These are phyloP conservation scores for Diogma glabrata DNA, from an alignment of 2,888 invertebrate species.

Conservation along the genomic window DNA sequence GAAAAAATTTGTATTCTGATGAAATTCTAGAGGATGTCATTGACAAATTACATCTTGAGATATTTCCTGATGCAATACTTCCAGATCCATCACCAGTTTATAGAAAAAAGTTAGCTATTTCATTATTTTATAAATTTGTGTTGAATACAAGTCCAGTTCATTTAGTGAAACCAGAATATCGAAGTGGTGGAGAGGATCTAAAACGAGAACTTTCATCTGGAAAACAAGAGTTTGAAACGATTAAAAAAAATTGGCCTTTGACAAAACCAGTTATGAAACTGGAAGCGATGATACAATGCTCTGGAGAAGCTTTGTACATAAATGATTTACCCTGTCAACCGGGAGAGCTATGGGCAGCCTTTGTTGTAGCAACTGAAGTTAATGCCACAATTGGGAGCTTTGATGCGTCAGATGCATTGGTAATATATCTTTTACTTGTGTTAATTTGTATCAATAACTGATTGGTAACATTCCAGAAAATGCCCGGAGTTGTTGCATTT, in stretches of 20 bases:
- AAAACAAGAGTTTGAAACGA: conserved; percentile 46
- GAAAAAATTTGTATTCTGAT: conserved; percentile 36
- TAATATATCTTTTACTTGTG: too few relatives aligned
- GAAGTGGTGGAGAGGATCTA: conserved; percentile 42
- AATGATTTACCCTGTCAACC: conserved; percentile 32
- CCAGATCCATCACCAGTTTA: conserved; percentile 50
- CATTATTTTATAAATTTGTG: conserved; percentile 48
- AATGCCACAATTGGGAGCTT: conserved; percentile 48
- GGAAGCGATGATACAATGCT: conserved; percentile 44
- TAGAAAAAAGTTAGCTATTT: conserved; percentile 46
- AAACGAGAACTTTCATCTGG: conserved; percentile 54
- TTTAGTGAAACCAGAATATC: conserved; percentile 24
- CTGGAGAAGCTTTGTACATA: conserved; percentile 38
- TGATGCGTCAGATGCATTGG: conserved; percentile 52
- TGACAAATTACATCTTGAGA: conserved; percentile 35
- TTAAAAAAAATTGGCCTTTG: conserved; percentile 48
- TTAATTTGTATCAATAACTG: too few relatives aligned
- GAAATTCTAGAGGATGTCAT: conserved; percentile 30
- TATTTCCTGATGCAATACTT: conserved; percentile 43
- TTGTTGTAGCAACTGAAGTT: conserved; percentile 48
- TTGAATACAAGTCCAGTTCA: conserved; percentile 37
- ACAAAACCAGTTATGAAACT: conserved; percentile 51
- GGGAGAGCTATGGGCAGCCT: conserved; percentile 46
- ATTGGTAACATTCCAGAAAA: too few relatives aligned
- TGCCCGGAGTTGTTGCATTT: conserved; percentile 51